Evolutionary conservation across 2,113 vertebrate genomes (phyloP).

Genomic region (Notechis scutatus): DNA sequence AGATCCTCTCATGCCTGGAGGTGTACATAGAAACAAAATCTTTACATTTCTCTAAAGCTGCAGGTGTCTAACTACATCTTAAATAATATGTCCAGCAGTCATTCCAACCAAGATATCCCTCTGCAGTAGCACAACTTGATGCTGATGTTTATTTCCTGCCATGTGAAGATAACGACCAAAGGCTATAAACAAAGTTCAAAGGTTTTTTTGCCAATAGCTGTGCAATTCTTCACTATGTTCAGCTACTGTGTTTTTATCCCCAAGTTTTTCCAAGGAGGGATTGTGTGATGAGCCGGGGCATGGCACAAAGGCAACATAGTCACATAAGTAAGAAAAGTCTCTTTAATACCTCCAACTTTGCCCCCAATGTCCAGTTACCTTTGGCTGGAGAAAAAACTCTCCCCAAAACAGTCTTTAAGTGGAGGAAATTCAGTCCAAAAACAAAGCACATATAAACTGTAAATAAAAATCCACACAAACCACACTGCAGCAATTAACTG

Average conservation of each 20-base stretch:
- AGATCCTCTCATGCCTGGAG: neutral
- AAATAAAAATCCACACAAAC: too few species aligned
- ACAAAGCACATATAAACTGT: too few species aligned
- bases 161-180: neutral
- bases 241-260: neutral
- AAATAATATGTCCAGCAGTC: slow-evolving; percentile 23
- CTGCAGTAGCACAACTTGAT: slow-evolving; percentile 2
- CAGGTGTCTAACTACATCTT: neutral
- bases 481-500: too few species aligned
- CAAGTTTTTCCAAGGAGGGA: neutral
- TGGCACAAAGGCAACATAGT: too few species aligned
- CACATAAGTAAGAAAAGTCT: too few species aligned
- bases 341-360: too few species aligned
- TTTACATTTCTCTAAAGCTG: neutral
- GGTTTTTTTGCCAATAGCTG: neutral
- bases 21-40: neutral
- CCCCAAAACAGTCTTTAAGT: too few species aligned
- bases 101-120: neutral
- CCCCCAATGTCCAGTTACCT: too few species aligned
- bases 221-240: neutral
- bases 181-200: neutral
- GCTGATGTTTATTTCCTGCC: neutral
- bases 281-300: neutral
- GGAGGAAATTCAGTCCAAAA: too few species aligned
- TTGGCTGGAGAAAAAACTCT: too few species aligned